Evolutionary conservation across 2,113 vertebrate genomes (phyloP).

Genomic region (Pimephales promelas): DNA sequence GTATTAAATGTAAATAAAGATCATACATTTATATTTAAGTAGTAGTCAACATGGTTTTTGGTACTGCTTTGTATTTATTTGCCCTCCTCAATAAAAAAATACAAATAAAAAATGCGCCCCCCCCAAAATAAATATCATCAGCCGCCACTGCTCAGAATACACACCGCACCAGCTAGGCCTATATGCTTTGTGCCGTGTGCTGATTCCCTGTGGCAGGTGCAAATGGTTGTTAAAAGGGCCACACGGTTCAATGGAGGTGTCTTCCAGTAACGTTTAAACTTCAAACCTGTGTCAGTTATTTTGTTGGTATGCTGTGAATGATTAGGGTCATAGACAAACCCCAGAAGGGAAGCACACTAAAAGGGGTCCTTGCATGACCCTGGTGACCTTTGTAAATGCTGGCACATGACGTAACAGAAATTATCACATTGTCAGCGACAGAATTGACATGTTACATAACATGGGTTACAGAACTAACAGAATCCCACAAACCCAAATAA

Average conservation of each 20-base stretch:
- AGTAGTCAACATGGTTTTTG: no score
- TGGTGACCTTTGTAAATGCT: background rate
- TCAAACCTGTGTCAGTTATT: slow-evolving; percentile 62
- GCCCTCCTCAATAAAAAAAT: no score
- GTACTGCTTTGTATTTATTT: no score
- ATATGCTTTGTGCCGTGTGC: slow-evolving; percentile 30
- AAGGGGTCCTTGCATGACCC: slow-evolving; percentile 54
- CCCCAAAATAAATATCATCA: no score
- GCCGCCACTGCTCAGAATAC: slow-evolving; percentile 57
- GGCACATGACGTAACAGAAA: slow-evolving; percentile 61
- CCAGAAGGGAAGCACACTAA: slow-evolving; percentile 66
- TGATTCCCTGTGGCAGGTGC: background rate
- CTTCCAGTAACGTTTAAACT: slow-evolving; percentile 47
- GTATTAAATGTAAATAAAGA: no score
- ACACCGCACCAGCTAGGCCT: slow-evolving; percentile 67
- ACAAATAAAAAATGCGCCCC: no score
- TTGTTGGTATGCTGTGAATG: slow-evolving; percentile 64
- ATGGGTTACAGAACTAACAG: no score
- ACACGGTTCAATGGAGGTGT: slow-evolving; percentile 8
- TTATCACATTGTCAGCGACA: slow-evolving; percentile 59
- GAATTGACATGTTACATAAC: no score
- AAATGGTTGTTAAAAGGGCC: slow-evolving; percentile 5
- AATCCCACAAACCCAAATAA: slow-evolving; percentile 64
- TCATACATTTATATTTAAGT: no score
- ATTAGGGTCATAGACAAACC: slow-evolving; percentile 56